phyloP scores from a whole-genome alignment of 2,888 invertebrate species.

The Diplazon laetatorius region DNA sequence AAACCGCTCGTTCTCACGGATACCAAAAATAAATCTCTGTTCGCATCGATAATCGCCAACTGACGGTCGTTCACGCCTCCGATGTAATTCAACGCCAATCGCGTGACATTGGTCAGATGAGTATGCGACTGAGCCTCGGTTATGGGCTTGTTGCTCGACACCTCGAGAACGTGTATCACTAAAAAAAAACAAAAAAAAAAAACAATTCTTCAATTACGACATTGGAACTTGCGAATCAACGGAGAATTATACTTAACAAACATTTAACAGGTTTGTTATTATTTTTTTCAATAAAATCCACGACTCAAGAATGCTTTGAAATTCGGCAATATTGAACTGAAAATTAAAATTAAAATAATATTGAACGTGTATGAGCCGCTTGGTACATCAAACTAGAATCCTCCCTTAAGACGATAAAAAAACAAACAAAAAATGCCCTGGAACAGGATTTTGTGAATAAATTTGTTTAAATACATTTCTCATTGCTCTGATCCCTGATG shows the following conservation, averaged over 20 bases:
- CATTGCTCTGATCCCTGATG: conserved; percentile 92
- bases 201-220: no score
- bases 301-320: no score
- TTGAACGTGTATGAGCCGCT: no score
- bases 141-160: conserved; percentile 89
- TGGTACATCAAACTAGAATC: no score
- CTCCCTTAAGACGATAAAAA: no score
- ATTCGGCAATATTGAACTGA: no score
- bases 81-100: conserved; percentile 93
- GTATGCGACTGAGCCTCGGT: conserved; percentile 89
- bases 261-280: no score
- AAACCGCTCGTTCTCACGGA: conserved; percentile 85
- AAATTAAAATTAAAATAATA: no score
- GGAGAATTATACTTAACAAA: no score
- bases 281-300: no score
- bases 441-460: background rate
- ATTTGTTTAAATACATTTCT: conserved; percentile 89
- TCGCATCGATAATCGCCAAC: conserved; percentile 94
- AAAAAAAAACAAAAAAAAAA: background rate
- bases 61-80: conserved; percentile 91
- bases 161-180: conserved; percentile 94
- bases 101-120: conserved; percentile 91
- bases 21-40: conserved; percentile 93
- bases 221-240: no score
- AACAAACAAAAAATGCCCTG: background rate